Base-by-base conservation (phyloP, 2,113 vertebrate genomes). In the Aegithalos caudatus region DNA sequence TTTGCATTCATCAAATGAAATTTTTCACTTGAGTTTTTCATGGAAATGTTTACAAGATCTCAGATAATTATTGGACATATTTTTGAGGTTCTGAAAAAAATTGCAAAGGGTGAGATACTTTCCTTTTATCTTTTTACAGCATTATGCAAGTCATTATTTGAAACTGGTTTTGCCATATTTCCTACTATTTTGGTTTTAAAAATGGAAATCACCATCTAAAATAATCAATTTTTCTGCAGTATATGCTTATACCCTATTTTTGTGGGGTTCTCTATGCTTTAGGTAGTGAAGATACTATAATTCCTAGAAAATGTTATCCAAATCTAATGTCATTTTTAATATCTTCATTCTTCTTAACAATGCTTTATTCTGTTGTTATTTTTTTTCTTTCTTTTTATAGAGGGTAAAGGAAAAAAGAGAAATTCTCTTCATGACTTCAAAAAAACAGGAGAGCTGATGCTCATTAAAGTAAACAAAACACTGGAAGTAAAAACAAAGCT, bases 401-500 rank as follows among this genome's bases (percentile, higher is more conserved):
- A 99, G 88, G 95, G 98, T 71, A 99, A 98, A 92, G 97, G 94
- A 81, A 98, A 96, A 97, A 98, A 94, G 97, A 98, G 99, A 97
- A 99, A 99, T 96, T 96, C 98, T 29, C 99, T 99, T 81, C 99
- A 99, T 83, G 99, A 99, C 97, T 99, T 99, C 97, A 98, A 98
- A 98, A 99, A 98, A 97, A 99, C 98, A 40, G 98, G 99, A 54
- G 98, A 98, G 12, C 83, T 98, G 54, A 98, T 97, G 61, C 96
- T 99, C 89, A 93, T 98, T 81, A 98, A 97, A 90, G 93, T 98
- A 31, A 98, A 99, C 87, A 97, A 98, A 78, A 97, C 98, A 92
- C 95, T 98, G 94, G 97, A 97, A 97, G 98, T 98, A 73, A 99
- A 98, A 98, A 98, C 98, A 35, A 99, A 98, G 96, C 98, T 97